Evolutionary conservation across 2,797 vertebrate species (phyloP).

Genomic region (Tragopan temminckii): DNA sequence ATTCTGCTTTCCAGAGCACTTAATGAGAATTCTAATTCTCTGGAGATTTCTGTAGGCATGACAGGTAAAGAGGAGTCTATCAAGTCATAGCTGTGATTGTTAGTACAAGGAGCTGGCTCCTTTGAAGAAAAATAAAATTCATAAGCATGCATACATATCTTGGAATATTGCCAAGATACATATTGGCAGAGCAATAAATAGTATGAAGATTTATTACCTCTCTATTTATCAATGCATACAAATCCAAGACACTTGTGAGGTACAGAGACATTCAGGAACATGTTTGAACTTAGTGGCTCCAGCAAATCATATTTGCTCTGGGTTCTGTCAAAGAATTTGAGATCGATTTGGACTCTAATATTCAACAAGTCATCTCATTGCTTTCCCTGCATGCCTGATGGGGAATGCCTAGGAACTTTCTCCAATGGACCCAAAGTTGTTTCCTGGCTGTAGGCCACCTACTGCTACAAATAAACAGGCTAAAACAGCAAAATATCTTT

Average conservation of each 20-base stretch:
- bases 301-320: slow-evolving; percentile 6
- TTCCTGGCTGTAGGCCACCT: neutral
- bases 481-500: neutral
- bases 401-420: neutral
- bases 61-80: slow-evolving; percentile 74
- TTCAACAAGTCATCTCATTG: neutral
- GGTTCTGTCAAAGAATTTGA: neutral
- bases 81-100: slow-evolving; percentile 54
- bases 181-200: slow-evolving; percentile 74
- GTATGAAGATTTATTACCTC: slow-evolving; percentile 60
- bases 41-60: slow-evolving; percentile 62
- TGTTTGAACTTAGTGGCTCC: neutral
- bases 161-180: slow-evolving; percentile 70
- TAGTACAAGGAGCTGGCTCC: slow-evolving; percentile 51
- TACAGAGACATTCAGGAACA: neutral
- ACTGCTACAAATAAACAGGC: neutral
- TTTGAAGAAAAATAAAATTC: slow-evolving; percentile 77
- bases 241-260: slow-evolving; percentile 28
- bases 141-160: slow-evolving; percentile 69
- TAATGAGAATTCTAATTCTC: slow-evolving; percentile 79
- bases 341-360: neutral
- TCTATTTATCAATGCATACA: slow-evolving; percentile 49
- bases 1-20: slow-evolving; percentile 72
- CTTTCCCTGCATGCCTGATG: neutral
- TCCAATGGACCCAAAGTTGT: neutral